Evolutionary conservation across 2,888 invertebrate genomes (phyloP).

Genomic region (Drosophila histrio): DNA sequence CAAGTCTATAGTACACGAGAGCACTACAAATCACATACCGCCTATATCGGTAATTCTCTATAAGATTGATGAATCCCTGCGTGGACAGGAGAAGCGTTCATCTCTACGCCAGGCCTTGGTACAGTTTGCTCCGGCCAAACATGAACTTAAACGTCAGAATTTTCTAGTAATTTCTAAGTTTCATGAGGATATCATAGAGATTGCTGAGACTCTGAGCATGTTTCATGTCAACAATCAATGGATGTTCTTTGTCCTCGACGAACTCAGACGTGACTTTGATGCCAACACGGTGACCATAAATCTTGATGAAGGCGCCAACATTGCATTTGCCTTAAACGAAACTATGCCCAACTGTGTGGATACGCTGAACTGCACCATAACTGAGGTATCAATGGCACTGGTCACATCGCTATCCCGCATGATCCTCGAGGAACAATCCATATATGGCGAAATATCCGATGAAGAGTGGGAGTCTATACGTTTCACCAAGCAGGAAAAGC

Average conservation of each 20-base stretch:
- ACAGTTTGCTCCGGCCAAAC: conserved; percentile 65
- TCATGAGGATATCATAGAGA: conserved; percentile 87
- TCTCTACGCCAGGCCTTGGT: conserved; percentile 67
- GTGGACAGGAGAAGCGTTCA: conserved; percentile 75
- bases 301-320: conserved; percentile 91
- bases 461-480: conserved; percentile 94
- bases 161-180: conserved; percentile 81
- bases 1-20: conserved; percentile 80
- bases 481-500: conserved; percentile 88
- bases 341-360: conserved; percentile 87
- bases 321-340: conserved; percentile 90
- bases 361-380: conserved; percentile 88
- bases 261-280: conserved; percentile 83
- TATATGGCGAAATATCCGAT: conserved; percentile 90
- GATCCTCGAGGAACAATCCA: conserved; percentile 88
- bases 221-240: conserved; percentile 91
- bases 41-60: conserved; percentile 81
- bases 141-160: conserved; percentile 68
- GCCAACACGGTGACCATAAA: conserved; percentile 86
- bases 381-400: conserved; percentile 88
- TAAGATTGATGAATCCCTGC: conserved; percentile 75
- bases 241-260: conserved; percentile 91
- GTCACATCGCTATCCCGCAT: conserved; percentile 89
- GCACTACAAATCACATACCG: conserved; percentile 75
- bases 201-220: conserved; percentile 88